Evolutionary conservation across 2,113 vertebrate genomes (phyloP), one percentile per base, ranked within the genome.

Genomic region (Bos javanicus): DNA sequence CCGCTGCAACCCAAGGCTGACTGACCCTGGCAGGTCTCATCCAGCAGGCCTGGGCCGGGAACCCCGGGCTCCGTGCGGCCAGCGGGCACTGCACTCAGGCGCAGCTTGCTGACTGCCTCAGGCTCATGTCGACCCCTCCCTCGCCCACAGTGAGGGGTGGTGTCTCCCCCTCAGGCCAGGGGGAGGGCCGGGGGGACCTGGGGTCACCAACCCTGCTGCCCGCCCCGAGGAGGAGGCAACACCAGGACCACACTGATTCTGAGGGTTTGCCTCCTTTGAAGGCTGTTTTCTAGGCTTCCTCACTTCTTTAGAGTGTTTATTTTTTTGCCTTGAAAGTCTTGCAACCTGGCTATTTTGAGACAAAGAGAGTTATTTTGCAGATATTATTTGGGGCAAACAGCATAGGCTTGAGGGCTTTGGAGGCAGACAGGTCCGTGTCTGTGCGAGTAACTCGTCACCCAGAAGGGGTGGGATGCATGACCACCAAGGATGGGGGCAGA

Each of bases 391-490:
- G 84, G 9, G 7, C 48, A 56, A 30, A n/a, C 9, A 6, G 39
- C 4, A 25, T 3, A 54, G 43, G 50, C 28, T 30, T 43, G 25
- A 33, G 64, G 14, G 13, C 14, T 83, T 83, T n/a, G 43, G 67
- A 93, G 25, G 91, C 60, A 67, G 60, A 19, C 80, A 17, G 15
- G 78, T 30, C 26, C 0, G 13, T 25, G 54, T 52, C 28, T 28
- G 30, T 4, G 12, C 3, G 26, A 21, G 30, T 9, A 56, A 54
- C 30, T 33, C 48, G 12, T 30, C 28, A 28, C 46, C 43, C 25
- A 50, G 60, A 33, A 36, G 81, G 19, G 33, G 52, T 5, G 23
- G 81, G 21, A 25, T 0, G 2, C 6, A 4, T 7, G 19, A 7
- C 33, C 16, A 9, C 21, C 21, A 54, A 39, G n/a, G n/a, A 7